Evolutionary conservation across 2,888 invertebrate species (phyloP), one percentile per base, ranked within the genome.

Genomic region (Linyphia triangularis): DNA sequence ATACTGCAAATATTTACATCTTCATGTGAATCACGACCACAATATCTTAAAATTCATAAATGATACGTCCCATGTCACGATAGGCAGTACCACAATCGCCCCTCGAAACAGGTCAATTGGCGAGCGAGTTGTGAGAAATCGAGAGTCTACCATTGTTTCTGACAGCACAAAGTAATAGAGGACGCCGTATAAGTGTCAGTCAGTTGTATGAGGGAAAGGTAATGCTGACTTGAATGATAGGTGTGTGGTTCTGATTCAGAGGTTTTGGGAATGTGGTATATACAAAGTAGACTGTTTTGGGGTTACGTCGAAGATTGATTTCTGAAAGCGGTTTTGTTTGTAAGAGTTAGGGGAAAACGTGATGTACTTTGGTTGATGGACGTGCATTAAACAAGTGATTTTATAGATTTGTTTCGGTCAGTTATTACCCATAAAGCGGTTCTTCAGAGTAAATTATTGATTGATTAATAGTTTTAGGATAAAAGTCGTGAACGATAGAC

Each of bases 131-230:
- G 37, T 37, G 37, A 63, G 40, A 77, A 26, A 40, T 61, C 61
- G 63, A 77, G 24, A 77, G 77, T 63, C 16, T 37, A 16, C 77
- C 77, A 77, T 77, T 77, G 77, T 77, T 77, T 77, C 10, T 26
- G n/a, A 51, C n/a, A 3, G 16, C 26, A 30, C 1, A 30, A 37
- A 13, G 43, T 73, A 26, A n/a, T 28, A 28, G 22, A 28, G 19
- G 26, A 57, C 30, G 16, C 26, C 10, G 43, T 40, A 61, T 51
- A 77, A 75, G 30, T 19, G 22, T 26, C 28, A 7, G 16, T 13
- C 37, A 61, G 59, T 19, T 37, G 37, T 4, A 77, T 22, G 33
- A 26, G 33, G 75, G 63, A 61, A 16, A 37, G 1, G 16, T 24
- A 61, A 16, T n/a, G 24, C 13, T 10, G 37, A 0, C 24, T 40